These are phyloP conservation scores for Ageneiosus marmoratus DNA, from an alignment of 2,113 vertebrate species.

Conservation along the genomic window DNA sequence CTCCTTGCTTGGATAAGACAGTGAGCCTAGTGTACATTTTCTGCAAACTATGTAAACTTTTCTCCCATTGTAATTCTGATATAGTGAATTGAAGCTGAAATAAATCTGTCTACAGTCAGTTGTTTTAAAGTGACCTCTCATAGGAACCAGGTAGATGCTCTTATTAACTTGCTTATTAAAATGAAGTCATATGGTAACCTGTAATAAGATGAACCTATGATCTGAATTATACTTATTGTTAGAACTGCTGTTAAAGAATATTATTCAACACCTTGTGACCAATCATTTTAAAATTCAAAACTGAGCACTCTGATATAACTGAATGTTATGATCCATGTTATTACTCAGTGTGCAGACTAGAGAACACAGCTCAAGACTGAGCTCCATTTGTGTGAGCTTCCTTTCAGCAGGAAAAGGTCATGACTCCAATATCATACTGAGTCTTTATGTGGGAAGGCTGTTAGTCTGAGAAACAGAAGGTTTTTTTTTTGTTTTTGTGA, in stretches of 20 bases:
- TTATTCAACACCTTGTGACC: background rate
- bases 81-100: too few species aligned
- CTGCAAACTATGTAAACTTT: too few species aligned
- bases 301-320: background rate
- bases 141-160: too few species aligned
- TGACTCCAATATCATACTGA: conserved; percentile 44
- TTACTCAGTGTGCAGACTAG: background rate
- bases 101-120: too few species aligned
- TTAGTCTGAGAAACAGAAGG: conserved; percentile 33
- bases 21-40: too few species aligned
- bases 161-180: too few species aligned
- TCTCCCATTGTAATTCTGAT: too few species aligned
- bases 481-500: background rate
- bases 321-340: background rate
- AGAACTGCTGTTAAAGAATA: background rate
- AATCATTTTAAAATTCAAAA: background rate
- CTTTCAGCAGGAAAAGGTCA: conserved; percentile 33
- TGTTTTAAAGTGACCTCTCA: too few species aligned
- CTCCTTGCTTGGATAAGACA: too few species aligned
- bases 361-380: conserved; percentile 7
- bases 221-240: background rate
- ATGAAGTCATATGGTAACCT: too few species aligned
- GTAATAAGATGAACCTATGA: background rate
- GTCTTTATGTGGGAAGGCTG: conserved; percentile 39
- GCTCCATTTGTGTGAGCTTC: conserved; percentile 14